Percentiles rank a stretch among this genome's conserved stretches.
Evolutionary conservation across 1,140 invertebrate genomes (phyloP).

Genomic region (Idris sp.): DNA sequence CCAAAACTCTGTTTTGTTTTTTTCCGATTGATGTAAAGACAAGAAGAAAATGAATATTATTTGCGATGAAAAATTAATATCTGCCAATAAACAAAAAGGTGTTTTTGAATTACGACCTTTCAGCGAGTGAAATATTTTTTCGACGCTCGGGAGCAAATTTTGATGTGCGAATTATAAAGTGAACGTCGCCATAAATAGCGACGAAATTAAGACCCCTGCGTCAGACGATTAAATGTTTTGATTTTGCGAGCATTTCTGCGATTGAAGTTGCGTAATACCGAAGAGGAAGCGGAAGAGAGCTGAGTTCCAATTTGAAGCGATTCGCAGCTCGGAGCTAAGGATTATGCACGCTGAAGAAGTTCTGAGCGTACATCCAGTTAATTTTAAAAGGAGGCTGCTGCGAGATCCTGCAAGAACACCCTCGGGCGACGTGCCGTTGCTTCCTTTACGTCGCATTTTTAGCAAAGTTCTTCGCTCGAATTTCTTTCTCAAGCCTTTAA

Average conservation of each 20-base stretch:
- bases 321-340: constrained; percentile 55
- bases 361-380: constrained; percentile 57
- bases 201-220: constrained; percentile 37
- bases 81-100: too few species aligned
- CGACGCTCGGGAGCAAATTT: constrained; percentile 6
- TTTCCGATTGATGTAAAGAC: too few species aligned
- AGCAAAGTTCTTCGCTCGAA: constrained; percentile 51
- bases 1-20: too few species aligned
- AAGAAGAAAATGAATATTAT: too few species aligned
- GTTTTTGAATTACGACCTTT: constrained; percentile 2
- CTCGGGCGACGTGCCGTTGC: constrained; percentile 48
- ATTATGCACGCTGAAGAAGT: constrained; percentile 61
- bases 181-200: constrained; percentile 24
- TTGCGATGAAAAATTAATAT: too few species aligned
- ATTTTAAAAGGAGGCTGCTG: constrained; percentile 56
- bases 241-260: constrained; percentile 44
- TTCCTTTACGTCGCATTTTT: constrained; percentile 51
- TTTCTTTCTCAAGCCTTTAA: constrained; percentile 26
- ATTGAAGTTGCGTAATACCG: constrained; percentile 50
- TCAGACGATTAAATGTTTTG: constrained; percentile 52
- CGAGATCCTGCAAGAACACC: constrained; percentile 49
- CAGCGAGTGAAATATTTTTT: background rate
- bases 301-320: constrained; percentile 56
- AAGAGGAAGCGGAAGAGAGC: constrained; percentile 59
- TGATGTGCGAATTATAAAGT: constrained; percentile 8